Evolutionary conservation across 2,113 vertebrate genomes (phyloP).

Genomic region (Centropristis striata): DNA sequence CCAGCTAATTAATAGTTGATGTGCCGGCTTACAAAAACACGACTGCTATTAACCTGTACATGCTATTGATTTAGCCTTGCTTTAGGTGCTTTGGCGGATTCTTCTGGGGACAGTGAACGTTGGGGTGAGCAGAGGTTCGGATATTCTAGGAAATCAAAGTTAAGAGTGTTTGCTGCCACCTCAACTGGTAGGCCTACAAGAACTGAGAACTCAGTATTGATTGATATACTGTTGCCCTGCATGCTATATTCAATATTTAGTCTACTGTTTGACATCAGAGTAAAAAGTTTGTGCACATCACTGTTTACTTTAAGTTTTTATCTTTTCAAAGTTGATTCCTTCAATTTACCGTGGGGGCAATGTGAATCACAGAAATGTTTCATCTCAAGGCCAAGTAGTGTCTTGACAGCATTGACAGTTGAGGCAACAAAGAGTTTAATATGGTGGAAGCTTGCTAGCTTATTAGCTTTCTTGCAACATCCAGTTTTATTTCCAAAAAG

Average conservation of each 20-base stretch:
- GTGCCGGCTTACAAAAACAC: slow-evolving; percentile 87
- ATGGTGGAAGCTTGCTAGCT: too few species aligned
- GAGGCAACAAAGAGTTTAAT: not conserved
- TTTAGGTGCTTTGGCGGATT: slow-evolving; percentile 63
- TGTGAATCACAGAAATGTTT: too few species aligned
- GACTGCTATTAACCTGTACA: slow-evolving; percentile 85
- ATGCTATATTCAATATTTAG: not conserved
- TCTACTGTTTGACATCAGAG: not conserved
- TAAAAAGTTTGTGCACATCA: not conserved
- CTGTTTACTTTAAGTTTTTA: too few species aligned
- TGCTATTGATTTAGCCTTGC: slow-evolving; percentile 84
- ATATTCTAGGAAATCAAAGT: slow-evolving; percentile 25
- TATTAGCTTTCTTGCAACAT: not conserved
- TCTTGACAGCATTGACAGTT: not conserved
- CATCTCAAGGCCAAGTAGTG: not conserved
- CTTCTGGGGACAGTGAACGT: slow-evolving; percentile 20
- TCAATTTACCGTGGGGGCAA: too few species aligned
- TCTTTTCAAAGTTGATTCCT: too few species aligned
- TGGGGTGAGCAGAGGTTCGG: not conserved
- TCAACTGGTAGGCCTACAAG: not conserved
- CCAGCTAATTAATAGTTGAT: slow-evolving; percentile 93
- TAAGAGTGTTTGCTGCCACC: not conserved
- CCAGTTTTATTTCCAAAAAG: not conserved
- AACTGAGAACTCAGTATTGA: not conserved
- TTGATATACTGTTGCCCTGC: not conserved